Conservation (phyloP, 2,113 vertebrate genomes). For the Heterotilapia buettikoferi region DNA sequence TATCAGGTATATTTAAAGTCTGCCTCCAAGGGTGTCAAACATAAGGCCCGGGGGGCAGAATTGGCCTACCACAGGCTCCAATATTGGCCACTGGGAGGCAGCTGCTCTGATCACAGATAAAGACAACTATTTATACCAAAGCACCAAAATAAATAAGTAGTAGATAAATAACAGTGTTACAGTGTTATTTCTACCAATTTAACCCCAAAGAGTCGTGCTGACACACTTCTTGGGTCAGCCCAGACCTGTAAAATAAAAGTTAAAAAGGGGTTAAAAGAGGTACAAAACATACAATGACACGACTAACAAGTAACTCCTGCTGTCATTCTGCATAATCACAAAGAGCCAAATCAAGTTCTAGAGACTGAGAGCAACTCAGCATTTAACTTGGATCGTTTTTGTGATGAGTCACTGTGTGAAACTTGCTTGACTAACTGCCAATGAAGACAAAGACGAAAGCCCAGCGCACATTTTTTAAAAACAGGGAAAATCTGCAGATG, state of each 20-base stretch:
- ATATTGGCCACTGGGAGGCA: background rate
- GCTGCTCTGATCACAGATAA: background rate
- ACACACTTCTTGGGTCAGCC: background rate
- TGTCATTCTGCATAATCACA: background rate
- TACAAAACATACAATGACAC: background rate
- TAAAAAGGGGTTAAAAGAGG: background rate
- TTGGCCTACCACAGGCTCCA: background rate
- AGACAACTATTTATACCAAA: background rate
- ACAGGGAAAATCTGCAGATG: background rate
- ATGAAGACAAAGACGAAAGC: background rate
- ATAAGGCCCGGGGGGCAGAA: background rate
- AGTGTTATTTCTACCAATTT: background rate
- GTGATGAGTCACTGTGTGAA: background rate
- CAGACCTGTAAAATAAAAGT: background rate
- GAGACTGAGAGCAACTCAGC: background rate
- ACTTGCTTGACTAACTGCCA: background rate
- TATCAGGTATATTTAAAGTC: slow-evolving; percentile 77
- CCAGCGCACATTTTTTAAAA: background rate
- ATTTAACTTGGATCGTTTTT: background rate
- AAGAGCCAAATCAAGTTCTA: background rate
- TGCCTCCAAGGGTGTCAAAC: background rate
- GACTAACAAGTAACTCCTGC: background rate
- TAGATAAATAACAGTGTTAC: background rate
- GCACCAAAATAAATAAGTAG: background rate
- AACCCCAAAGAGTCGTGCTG: background rate